Evolutionary conservation across 2,797 vertebrate species (phyloP).

Genomic region (Pangasius krempfi): DNA sequence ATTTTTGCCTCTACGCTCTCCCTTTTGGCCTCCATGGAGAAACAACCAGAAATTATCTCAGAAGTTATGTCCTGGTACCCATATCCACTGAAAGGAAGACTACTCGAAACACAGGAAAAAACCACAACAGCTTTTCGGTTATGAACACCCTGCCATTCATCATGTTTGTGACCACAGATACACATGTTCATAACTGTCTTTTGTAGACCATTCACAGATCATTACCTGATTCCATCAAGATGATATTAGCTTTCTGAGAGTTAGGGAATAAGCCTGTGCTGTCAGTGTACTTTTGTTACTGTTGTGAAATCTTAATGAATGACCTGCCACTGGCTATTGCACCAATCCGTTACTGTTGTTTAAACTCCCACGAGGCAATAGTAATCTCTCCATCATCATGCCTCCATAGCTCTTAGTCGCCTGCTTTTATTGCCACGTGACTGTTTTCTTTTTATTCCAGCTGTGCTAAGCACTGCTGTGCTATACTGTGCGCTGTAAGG

Average conservation of each 20-base stretch:
- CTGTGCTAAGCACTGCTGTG: neutral
- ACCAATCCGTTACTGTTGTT: neutral
- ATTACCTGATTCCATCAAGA: neutral
- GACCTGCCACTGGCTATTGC: slow-evolving; percentile 9
- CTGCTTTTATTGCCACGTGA: neutral
- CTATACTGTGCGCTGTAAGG: neutral
- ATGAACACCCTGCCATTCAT: neutral
- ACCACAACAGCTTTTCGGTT: neutral
- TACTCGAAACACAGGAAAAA: slow-evolving; percentile 30
- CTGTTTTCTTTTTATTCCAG: slow-evolving; percentile 17
- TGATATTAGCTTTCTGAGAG: slow-evolving; percentile 11
- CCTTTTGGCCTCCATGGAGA: slow-evolving; percentile 9
- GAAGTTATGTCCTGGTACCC: slow-evolving; percentile 10
- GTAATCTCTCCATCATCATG: slow-evolving; percentile 21
- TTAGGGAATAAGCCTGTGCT: slow-evolving; percentile 8
- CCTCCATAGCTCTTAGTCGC: neutral
- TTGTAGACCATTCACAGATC: slow-evolving; percentile 14
- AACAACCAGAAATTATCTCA: slow-evolving; percentile 31
- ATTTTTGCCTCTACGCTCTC: slow-evolving; percentile 30
- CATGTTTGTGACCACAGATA: slow-evolving; percentile 4
- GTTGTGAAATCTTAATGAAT: neutral
- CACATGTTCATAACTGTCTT: slow-evolving; percentile 3
- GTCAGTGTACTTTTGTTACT: slow-evolving; percentile 14
- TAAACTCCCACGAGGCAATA: neutral
- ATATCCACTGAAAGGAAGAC: slow-evolving; percentile 27